phyloP scores from a whole-genome alignment of 2,797 vertebrate genomes.

The Babyrousa celebensis region DNA sequence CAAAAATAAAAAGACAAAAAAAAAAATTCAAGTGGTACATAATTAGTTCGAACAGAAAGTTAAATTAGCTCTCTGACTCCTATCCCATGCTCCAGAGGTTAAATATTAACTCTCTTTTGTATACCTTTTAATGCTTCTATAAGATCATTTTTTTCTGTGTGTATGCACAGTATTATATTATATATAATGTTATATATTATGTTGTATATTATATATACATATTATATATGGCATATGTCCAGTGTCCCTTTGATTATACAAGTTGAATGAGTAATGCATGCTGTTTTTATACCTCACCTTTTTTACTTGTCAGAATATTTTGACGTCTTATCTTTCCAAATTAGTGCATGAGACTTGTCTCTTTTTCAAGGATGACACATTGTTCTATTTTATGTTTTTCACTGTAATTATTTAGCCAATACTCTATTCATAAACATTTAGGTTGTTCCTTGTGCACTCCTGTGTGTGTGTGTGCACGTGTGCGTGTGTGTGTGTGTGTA shows the following conservation, averaged over 20 bases:
- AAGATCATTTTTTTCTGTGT: conserved; percentile 33
- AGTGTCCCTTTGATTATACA: neutral
- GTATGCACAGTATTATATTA: neutral
- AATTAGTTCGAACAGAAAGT: conserved; percentile 22
- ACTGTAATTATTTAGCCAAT: neutral
- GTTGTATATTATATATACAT: neutral
- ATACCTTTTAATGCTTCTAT: neutral
- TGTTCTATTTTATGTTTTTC: conserved; percentile 51
- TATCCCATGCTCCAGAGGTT: neutral
- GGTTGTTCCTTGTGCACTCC: neutral
- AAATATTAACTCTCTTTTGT: conserved; percentile 36
- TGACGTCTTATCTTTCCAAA: neutral
- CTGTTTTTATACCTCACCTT: neutral
- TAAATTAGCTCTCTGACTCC: conserved; percentile 32
- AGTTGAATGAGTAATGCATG: neutral
- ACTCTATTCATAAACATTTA: neutral
- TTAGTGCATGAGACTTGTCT: neutral
- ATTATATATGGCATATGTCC: neutral
- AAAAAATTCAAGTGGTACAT: conserved; percentile 19
- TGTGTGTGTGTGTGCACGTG: neutral
- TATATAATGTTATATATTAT: neutral
- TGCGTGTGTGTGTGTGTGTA: neutral
- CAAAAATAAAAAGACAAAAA: no score
- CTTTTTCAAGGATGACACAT: neutral
- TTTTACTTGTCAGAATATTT: conserved; percentile 22